Percentiles rank a stretch among this genome's conserved stretches.
These are phyloP conservation scores for Pungitius pungitius DNA, from an alignment of 2,113 vertebrate genomes.

Conservation along the genomic window DNA sequence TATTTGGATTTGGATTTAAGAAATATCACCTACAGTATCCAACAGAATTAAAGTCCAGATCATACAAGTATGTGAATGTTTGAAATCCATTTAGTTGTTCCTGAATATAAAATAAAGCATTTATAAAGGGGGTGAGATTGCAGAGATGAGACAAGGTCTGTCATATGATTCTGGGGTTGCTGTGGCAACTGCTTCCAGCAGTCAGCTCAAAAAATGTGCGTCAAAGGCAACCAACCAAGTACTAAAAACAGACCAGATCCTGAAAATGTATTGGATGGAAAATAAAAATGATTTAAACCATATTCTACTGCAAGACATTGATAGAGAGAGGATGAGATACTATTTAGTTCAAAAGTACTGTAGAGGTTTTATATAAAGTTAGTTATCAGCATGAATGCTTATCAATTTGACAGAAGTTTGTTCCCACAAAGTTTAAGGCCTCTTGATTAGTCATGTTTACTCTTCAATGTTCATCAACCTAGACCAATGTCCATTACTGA, in stretches of 20 bases:
- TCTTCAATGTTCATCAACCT: background rate
- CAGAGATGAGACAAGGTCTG: slow-evolving; percentile 47
- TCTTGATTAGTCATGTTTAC: slow-evolving; percentile 13
- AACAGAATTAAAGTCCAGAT: slow-evolving; percentile 7
- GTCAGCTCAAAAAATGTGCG: slow-evolving; percentile 36
- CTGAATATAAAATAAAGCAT: background rate
- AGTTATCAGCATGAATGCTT: background rate
- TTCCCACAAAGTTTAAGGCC: slow-evolving; percentile 1
- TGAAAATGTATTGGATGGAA: background rate
- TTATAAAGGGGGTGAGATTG: background rate
- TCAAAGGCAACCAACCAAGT: slow-evolving; percentile 30
- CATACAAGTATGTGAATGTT: background rate
- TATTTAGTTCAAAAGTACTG: background rate
- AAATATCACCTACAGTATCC: background rate
- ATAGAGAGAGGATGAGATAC: background rate
- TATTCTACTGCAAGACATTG: background rate
- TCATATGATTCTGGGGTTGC: slow-evolving; percentile 70
- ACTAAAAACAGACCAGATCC: background rate
- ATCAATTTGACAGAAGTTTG: slow-evolving; percentile 16
- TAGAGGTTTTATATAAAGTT: background rate
- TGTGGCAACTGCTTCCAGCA: slow-evolving; percentile 61
- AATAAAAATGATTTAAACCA: background rate
- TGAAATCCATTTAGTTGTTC: background rate
- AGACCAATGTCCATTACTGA: background rate
- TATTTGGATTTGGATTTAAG: slow-evolving; percentile 17